Evolutionary conservation across 2,113 vertebrate species (phyloP), one percentile per base, ranked within the genome.

Genomic region (Plectropomus leopardus): DNA sequence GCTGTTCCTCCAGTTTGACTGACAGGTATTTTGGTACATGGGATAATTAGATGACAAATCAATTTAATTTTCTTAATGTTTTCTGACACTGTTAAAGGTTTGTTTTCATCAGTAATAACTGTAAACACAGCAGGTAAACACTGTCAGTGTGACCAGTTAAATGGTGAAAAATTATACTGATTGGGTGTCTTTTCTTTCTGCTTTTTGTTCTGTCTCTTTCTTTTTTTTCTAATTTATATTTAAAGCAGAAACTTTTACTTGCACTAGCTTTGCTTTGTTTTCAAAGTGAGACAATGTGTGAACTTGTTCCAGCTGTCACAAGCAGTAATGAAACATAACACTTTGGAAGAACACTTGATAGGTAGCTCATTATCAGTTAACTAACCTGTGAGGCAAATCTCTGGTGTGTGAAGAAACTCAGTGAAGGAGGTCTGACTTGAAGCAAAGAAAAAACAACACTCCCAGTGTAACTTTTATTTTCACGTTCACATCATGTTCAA

Each of bases 321-420:
- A 30, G 28, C 19, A 16, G 28, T 48, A 21, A 55, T 68, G 24
- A 32, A 57, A 48, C 30, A 34, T 32, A 40, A 71, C 30, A 57
- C 15, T 48, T 13, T 2, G 36, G 21, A 15, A 10, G 34, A 24
- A n/a, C n/a, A 36, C 40, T 8, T 58, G 16, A 59, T n/a, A 19
- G 51, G 21, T 10, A 9, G 23, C 32, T 77, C 47, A 53, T 59
- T 59, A 71, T 72, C 53, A 45, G 51, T 44, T 66, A 19, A 34
- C 47, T 70, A 34, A 14, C 16, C 3, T 57, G 32, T 13, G 42
- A 61, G 34, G 28, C 11, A 23, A 40, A 30, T 54, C 19, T 73
- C 16, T 61, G 15, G 28, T 30, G 60, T 54, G 42, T 34, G 57
- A 34, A 42, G 19, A 40, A 55, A 59, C 19, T 5, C 5, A 32